Conservation (phyloP, 2,113 vertebrate species). For the Taxidea taxus region DNA sequence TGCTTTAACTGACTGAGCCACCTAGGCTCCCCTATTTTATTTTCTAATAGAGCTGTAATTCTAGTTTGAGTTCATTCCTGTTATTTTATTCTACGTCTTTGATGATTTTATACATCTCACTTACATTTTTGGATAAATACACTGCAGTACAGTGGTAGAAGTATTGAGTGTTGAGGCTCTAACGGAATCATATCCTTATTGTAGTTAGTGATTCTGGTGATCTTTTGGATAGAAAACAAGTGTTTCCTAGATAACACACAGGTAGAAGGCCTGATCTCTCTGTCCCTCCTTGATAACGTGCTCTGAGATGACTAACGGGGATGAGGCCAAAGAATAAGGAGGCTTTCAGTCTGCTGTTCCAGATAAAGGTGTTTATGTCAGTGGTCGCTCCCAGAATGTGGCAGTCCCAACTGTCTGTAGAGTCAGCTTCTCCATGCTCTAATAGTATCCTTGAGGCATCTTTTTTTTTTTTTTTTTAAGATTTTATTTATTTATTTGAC, state of each 20-base stretch:
- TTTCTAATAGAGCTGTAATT: background rate
- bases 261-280: background rate
- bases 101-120: background rate
- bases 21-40: background rate
- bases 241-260: background rate
- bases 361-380: background rate
- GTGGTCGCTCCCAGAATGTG: background rate
- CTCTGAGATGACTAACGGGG: background rate
- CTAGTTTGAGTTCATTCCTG: background rate
- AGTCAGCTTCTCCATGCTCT: background rate
- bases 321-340: background rate
- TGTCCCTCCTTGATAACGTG: background rate
- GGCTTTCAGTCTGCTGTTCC: background rate
- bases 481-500: too few relatives aligned
- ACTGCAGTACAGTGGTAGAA: background rate
- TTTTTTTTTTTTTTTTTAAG: too few relatives aligned
- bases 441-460: background rate
- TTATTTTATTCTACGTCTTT: background rate
- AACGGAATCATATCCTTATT: background rate
- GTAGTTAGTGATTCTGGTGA: background rate
- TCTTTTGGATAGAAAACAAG: background rate
- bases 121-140: background rate
- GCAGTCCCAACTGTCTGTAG: background rate
- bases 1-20: too few relatives aligned
- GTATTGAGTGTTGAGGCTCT: background rate